A percentile compares a stretch with the other conserved stretches of the same genome.
phyloP scores from a whole-genome alignment of 2,797 vertebrate genomes.

The Lepilemur ruficaudatus region DNA sequence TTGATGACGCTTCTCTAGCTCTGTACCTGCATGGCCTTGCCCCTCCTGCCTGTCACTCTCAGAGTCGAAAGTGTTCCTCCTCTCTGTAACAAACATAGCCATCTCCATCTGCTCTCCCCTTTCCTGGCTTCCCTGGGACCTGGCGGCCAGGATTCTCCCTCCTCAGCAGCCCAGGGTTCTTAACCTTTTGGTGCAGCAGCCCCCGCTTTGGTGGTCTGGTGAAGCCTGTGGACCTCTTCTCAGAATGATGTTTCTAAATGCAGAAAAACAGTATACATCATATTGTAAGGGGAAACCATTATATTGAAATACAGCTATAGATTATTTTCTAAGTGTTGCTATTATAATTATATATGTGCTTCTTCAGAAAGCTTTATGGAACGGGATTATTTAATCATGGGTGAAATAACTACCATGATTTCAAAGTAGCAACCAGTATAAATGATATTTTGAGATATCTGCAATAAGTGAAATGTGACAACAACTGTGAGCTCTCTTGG shows the following conservation, averaged over 20 bases:
- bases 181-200: fast-evolving
- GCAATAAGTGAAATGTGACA: neutral
- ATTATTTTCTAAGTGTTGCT: neutral
- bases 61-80: neutral
- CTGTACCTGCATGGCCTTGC: fast-evolving
- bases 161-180: neutral
- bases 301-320: neutral
- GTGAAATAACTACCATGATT: neutral
- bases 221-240: neutral
- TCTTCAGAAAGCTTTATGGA: neutral
- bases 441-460: neutral
- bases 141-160: neutral
- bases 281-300: neutral
- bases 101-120: neutral
- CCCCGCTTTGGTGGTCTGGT: neutral
- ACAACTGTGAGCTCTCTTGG: neutral
- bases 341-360: neutral
- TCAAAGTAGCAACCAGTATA: neutral
- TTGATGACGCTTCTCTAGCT: neutral
- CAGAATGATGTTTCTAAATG: neutral
- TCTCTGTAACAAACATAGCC: neutral
- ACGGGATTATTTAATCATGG: neutral
- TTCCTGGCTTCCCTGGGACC: neutral
- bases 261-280: neutral
- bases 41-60: neutral